phyloP scores from a whole-genome alignment of 1,140 invertebrate genomes.

The Chymomyza costata region DNA sequence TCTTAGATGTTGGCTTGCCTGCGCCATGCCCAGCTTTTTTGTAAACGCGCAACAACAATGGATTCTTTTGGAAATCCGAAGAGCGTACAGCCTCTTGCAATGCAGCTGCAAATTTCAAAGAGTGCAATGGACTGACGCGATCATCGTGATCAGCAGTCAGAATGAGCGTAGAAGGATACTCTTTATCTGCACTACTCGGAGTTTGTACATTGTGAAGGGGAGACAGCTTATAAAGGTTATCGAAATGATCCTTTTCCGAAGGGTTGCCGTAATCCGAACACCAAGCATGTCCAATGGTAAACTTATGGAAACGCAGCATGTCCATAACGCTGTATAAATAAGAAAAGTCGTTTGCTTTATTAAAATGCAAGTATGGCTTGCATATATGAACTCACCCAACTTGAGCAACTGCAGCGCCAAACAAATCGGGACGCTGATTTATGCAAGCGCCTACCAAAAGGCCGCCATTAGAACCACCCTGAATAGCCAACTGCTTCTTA shows the following conservation, averaged over 20 bases:
- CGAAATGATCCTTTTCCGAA: conserved; percentile 91
- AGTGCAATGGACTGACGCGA: conserved; percentile 96
- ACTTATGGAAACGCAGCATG: conserved; percentile 98
- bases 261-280: conserved; percentile 96
- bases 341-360: too few relatives aligned
- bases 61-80: conserved; percentile 85
- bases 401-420: conserved; percentile 92
- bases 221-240: conserved; percentile 93
- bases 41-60: conserved; percentile 92
- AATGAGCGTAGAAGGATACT: conserved; percentile 94
- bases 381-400: conserved; percentile 84
- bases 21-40: conserved; percentile 97
- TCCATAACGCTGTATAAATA: conserved; percentile 90
- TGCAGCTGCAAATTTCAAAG: conserved; percentile 94
- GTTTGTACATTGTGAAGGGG: conserved; percentile 94
- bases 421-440: conserved; percentile 97
- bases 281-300: conserved; percentile 98
- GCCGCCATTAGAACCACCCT: conserved; percentile 98
- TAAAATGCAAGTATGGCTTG: too few relatives aligned
- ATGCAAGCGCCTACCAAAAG: conserved; percentile 93
- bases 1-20: conserved; percentile 90
- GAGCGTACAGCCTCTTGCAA: conserved; percentile 86
- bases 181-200: conserved; percentile 77
- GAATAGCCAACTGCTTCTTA: conserved; percentile 86
- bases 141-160: conserved; percentile 99